Evolutionary conservation across 92 coral and sea anemone genomes (phyloP).

Genomic region (Nematostella vectensis): DNA sequence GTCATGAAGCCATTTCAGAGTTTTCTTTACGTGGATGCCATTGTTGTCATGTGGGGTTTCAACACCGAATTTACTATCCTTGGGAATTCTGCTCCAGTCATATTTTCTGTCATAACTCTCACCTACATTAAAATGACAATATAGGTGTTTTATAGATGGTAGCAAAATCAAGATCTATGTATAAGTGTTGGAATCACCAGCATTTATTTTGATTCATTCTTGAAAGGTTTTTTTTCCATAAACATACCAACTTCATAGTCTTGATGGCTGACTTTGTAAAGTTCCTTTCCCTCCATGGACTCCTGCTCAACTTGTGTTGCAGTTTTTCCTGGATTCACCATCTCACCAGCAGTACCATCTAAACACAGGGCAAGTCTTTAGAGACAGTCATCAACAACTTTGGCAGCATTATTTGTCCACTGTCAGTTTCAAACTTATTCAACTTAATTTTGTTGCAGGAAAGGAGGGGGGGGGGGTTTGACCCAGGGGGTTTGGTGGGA

Average conservation of each 20-base stretch:
- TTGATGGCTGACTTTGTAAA: slow-evolving; percentile 91
- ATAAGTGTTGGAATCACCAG: too few relatives aligned
- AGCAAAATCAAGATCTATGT: too few relatives aligned
- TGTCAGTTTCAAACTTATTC: too few relatives aligned
- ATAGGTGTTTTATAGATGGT: not conserved
- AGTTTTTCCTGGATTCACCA: slow-evolving; percentile 83
- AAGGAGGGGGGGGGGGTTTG: too few relatives aligned
- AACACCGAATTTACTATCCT: slow-evolving; percentile 80
- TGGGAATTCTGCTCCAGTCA: slow-evolving; percentile 85
- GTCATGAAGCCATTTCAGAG: slow-evolving; percentile 92
- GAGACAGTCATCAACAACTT: too few relatives aligned
- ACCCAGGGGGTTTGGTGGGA: too few relatives aligned
- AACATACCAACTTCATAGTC: slow-evolving; percentile 94
- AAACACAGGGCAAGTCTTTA: not conserved
- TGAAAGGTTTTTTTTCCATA: too few relatives aligned
- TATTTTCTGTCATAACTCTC: slow-evolving; percentile 91
- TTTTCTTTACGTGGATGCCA: slow-evolving; percentile 81
- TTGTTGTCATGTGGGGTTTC: slow-evolving; percentile 97
- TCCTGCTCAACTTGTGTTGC: slow-evolving; percentile 61
- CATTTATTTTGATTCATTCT: too few relatives aligned
- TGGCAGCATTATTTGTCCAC: too few relatives aligned
- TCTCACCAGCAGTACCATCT: slow-evolving; percentile 96
- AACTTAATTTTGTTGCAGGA: too few relatives aligned
- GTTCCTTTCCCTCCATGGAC: slow-evolving; percentile 69
- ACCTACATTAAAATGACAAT: slow-evolving; percentile 28